Evolutionary conservation across 2,888 invertebrate species (phyloP), one percentile per base, ranked within the genome.

Genomic region (Carpatolechia fugitivella): DNA sequence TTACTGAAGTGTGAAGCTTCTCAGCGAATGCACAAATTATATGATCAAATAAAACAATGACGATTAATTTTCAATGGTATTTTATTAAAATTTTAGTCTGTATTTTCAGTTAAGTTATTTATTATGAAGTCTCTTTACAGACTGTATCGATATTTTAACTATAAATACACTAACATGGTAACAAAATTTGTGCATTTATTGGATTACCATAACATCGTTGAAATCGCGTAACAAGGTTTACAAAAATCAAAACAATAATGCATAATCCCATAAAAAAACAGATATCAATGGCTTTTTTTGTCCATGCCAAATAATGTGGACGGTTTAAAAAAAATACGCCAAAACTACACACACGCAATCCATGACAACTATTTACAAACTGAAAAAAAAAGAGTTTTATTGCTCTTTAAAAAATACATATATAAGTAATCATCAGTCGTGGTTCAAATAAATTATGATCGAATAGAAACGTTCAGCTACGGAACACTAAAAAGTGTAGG

Each of bases 61-160:
- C 6, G 31, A 30, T 3, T 33, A 18, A 46, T 69, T 78, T 75
- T 64, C 58, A 64, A 70, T 69, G 72, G 77, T 76, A 72, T 82
- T 84, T 84, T 82, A 85, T 84, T 86, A 80, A 84, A 83, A 80
- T 71, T 69, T 79, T 77, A 79, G 74, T 84, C 76, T 77, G 81
- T 76, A 71, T 78, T 49, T 76, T 75, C 70, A 71, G 44, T 76
- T 82, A 81, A 69, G 70, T 80, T 72, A 68, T 70, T 74, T 74
- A 80, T 73, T 68, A 70, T 71, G 70, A 70, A 75, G 74, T 80
- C 74, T 74, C 71, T 70, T 64, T 74, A 78, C 73, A 80, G 78
- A 82, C 80, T 69, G 68, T 67, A 71, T 67, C 68, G 68, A 72
- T 77, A 76, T 71, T 56, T 55, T 57, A 58, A 52, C 70, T 77